A percentile compares a stretch with the other conserved stretches of the same genome.
phyloP scores from a whole-genome alignment of 2,797 vertebrate genomes.

The Syndactyla subalaris region DNA sequence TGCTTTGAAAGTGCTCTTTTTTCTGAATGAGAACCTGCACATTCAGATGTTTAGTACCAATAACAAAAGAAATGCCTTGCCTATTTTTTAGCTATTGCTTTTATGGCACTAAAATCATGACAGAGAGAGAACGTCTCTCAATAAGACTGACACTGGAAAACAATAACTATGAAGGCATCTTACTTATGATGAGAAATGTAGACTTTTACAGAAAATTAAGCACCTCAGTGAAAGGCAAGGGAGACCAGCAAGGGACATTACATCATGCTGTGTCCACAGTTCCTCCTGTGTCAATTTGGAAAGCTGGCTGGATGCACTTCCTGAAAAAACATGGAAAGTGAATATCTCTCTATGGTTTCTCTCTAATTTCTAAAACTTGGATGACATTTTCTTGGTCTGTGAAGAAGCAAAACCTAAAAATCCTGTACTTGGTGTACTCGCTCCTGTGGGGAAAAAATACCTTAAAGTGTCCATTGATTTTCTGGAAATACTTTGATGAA shows the following conservation, averaged over 20 bases:
- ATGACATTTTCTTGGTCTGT: neutral
- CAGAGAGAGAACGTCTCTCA: neutral
- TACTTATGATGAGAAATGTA: neutral
- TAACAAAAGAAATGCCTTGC: neutral
- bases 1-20: neutral
- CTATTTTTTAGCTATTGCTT: neutral
- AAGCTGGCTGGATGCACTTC: neutral
- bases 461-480: neutral
- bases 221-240: neutral
- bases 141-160: neutral
- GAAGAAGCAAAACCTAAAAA: neutral
- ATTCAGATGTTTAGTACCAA: neutral
- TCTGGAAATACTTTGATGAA: neutral
- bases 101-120: neutral
- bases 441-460: neutral
- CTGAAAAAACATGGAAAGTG: neutral
- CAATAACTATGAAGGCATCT: neutral
- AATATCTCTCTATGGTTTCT: neutral
- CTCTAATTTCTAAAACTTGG: too few relatives aligned
- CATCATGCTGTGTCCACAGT: rapidly evolving
- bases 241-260: neutral
- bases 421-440: neutral
- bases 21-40: neutral
- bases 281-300: neutral
- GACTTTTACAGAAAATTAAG: neutral